Evolutionary conservation across 2,113 vertebrate species (phyloP), one percentile per base, ranked within the genome.

Genomic region (Egretta garzetta): DNA sequence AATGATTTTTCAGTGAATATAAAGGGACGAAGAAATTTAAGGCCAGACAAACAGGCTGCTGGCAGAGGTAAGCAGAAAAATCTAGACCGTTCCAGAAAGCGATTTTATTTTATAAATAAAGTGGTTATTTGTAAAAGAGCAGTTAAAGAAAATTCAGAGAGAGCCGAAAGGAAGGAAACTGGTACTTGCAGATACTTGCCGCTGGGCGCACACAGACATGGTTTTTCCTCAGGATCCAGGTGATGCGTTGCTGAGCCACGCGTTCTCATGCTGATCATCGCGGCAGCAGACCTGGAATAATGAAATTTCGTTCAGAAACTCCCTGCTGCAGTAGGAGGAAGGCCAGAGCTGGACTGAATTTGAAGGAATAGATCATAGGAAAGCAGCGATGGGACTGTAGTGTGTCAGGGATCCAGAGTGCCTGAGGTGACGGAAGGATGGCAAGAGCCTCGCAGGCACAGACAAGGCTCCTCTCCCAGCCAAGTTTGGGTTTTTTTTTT

Each of bases 331-430:
- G 66, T 21, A 50, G 27, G 39, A 72, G 43, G 30, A 60, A 74
- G 73, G n/a, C 30, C 47, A 75, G 70, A 74, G 26, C 53, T 32
- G 39, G 41, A 12, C 53, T 56, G 22, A 43, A 16, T 41, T 55
- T 28, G 55, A 55, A 81, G n/a, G 70, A 35, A 41, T 7, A 32
- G 59, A n/a, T 35, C 7, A 9, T 2, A 56, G 62, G 47, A 60
- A 75, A 62, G 27, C 55, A 62, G 70, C 47, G 37, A 19, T 33
- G 55, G 83, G 70, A 27, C 49, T 32, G n/a, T 3, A 27, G 45
- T 26, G 2, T 30, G 39, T 28, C 55, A 60, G 43, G 32, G 80
- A 20, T 26, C 33, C 1, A 0, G 45, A 33, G 24, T 2, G 2
- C 10, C 64, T 24, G 27, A 59, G 58, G 20, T 12, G 24, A 35